Conservation (phyloP, 2,797 vertebrate genomes). For the Lophotriccus pileatus region DNA sequence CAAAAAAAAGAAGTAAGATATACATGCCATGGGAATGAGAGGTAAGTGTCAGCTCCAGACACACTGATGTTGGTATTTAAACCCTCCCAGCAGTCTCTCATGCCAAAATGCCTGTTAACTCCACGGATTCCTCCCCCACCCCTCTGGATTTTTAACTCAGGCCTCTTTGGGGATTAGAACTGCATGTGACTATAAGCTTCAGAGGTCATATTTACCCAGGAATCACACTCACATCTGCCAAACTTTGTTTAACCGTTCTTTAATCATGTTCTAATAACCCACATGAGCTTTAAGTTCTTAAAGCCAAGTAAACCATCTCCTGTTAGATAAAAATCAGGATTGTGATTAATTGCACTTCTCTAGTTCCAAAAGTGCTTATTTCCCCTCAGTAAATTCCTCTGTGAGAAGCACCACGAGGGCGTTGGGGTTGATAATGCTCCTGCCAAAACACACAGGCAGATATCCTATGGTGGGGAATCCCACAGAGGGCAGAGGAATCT, state of each 20-base stretch:
- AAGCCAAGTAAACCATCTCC: background rate
- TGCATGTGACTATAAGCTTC: constrained; percentile 3
- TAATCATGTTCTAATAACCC: constrained; percentile 45
- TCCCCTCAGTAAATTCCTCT: background rate
- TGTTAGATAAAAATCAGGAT: constrained; percentile 11
- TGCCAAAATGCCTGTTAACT: background rate
- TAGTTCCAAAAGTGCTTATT: background rate
- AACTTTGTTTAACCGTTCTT: constrained; percentile 38
- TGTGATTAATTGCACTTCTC: background rate
- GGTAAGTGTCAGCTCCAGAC: background rate
- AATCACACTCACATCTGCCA: constrained; percentile 51
- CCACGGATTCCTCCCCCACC: background rate
- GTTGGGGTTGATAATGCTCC: background rate
- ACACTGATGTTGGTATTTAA: background rate
- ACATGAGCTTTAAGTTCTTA: background rate
- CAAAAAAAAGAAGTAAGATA: background rate
- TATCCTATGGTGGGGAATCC: background rate
- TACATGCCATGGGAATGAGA: background rate
- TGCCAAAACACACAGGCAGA: background rate
- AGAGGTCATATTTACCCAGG: constrained; percentile 54
- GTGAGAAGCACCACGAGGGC: background rate
- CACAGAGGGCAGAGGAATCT: background rate
- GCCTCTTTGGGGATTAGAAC: constrained; percentile 34
- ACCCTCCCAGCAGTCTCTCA: background rate
- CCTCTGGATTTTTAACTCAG: background rate